phyloP scores from a whole-genome alignment of 2,113 vertebrate genomes.

The Labeo rohita region DNA sequence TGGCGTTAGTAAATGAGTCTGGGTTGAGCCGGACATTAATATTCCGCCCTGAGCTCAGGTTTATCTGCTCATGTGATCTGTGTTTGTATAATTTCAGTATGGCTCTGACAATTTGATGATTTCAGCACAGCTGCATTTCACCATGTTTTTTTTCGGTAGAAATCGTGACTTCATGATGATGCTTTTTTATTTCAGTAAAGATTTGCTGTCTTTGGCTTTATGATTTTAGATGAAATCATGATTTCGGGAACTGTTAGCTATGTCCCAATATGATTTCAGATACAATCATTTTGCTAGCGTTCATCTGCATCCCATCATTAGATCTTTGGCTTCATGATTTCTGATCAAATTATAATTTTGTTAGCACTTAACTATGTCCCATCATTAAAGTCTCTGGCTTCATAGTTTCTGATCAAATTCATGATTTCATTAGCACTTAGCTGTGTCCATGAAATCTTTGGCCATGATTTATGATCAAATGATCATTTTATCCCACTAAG shows the following conservation, averaged over 20 bases:
- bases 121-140: not conserved
- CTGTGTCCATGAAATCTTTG: too few species aligned
- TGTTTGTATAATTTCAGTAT: not conserved
- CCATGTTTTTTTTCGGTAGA: not conserved
- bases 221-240: not conserved
- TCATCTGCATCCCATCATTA: not conserved
- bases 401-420: not conserved
- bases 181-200: not conserved
- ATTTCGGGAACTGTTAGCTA: not conserved
- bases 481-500: too few species aligned
- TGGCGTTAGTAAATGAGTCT: constrained; percentile 17
- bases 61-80: not conserved
- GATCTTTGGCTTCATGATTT: not conserved
- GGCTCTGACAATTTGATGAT: not conserved
- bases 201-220: not conserved
- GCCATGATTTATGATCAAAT: too few species aligned
- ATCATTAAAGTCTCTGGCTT: not conserved
- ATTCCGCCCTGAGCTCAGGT: not conserved
- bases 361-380: not conserved
- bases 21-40: not conserved
- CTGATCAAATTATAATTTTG: not conserved
- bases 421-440: not conserved
- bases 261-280: not conserved
- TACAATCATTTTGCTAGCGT: not conserved
- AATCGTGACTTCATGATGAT: not conserved